Percentiles rank a stretch among this genome's conserved stretches.
These are phyloP conservation scores for Lobophora halterata DNA, from an alignment of 2,888 invertebrate species.

Conservation along the genomic window DNA sequence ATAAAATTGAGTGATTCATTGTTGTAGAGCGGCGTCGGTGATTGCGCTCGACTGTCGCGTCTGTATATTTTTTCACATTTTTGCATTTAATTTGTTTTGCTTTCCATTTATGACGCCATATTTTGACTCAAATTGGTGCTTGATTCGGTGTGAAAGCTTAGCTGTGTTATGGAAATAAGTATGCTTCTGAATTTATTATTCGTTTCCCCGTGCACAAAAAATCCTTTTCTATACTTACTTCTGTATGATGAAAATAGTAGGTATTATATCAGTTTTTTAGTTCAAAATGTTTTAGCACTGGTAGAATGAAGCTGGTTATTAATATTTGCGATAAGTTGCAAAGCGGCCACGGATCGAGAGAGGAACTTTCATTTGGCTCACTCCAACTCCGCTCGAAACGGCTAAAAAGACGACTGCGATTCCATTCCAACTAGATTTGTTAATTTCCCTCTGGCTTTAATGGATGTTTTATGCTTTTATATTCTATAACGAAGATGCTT, in stretches of 20 bases:
- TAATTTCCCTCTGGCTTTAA: constrained; percentile 37
- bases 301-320: constrained; percentile 43
- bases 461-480: constrained; percentile 54
- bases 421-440: constrained; percentile 34
- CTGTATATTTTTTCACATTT: constrained; percentile 15
- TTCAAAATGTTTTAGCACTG: too few species aligned
- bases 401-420: constrained; percentile 35
- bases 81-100: constrained; percentile 11
- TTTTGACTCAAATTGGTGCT: constrained; percentile 6
- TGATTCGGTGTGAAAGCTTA: constrained; percentile 5
- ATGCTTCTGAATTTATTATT: background rate
- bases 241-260: too few species aligned
- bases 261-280: too few species aligned
- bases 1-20: constrained; percentile 43
- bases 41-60: constrained; percentile 13
- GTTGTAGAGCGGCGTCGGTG: constrained; percentile 25
- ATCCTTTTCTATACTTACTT: too few species aligned
- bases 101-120: constrained; percentile 4
- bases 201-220: too few species aligned
- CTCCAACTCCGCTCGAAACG: constrained; percentile 20
- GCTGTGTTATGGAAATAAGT: constrained; percentile 5
- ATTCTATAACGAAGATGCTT: constrained; percentile 54
- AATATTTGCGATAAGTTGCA: constrained; percentile 48
- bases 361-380: constrained; percentile 26
- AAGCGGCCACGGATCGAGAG: constrained; percentile 26